These are phyloP conservation scores for Phymorhynchus buccinoides DNA, from an alignment of 1,140 invertebrate species.

Conservation along the genomic window DNA sequence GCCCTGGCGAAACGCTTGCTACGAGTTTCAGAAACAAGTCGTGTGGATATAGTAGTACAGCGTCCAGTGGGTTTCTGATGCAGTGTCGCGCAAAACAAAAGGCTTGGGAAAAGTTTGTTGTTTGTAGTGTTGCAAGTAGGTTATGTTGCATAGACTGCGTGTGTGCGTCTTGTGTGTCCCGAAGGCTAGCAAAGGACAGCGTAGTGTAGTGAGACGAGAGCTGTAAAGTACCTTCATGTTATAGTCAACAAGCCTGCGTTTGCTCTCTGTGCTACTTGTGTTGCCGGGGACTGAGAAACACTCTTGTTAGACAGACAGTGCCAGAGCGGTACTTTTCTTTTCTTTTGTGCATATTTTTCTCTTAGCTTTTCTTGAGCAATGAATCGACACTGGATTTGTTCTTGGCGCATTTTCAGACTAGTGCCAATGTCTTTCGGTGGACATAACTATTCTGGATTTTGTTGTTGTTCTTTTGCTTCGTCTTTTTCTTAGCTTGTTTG, in stretches of 20 bases:
- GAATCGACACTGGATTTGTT: not conserved
- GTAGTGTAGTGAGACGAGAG: not conserved
- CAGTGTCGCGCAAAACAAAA: not conserved
- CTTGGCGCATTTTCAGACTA: not conserved
- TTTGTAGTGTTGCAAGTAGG: not conserved
- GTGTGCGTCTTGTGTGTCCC: not conserved
- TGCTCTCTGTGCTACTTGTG: not conserved
- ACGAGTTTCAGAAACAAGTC: too few relatives aligned
- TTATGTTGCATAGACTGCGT: not conserved
- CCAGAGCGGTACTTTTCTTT: not conserved
- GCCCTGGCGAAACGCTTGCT: too few relatives aligned
- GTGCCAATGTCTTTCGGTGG: conserved; percentile 12
- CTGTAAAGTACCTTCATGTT: not conserved
- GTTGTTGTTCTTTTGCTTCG: not conserved
- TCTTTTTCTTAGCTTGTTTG: not conserved
- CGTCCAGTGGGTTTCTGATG: not conserved
- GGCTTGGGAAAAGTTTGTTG: not conserved
- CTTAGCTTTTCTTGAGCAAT: not conserved
- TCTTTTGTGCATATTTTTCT: not conserved
- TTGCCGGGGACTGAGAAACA: not conserved
- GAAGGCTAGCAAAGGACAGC: not conserved
- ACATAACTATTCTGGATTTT: too few relatives aligned
- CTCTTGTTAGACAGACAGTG: not conserved
- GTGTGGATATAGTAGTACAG: too few relatives aligned
- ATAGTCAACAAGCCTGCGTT: not conserved